These are phyloP conservation scores for Acomys russatus DNA, from an alignment of 2,797 vertebrate species.

Conservation along the genomic window DNA sequence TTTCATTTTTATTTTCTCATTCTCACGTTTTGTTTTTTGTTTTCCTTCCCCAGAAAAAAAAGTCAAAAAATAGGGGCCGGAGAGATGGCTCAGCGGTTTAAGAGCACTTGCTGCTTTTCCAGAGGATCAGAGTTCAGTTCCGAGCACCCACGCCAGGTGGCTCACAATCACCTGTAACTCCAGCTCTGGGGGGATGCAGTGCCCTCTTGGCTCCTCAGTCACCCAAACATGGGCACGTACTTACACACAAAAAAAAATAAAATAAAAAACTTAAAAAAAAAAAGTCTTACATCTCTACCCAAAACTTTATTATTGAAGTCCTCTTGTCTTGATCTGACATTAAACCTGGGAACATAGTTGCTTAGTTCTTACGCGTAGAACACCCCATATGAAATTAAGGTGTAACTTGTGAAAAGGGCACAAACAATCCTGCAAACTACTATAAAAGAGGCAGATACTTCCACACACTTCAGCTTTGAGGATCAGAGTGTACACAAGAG, in stretches of 20 bases:
- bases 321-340: background rate
- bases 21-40: background rate
- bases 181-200: background rate
- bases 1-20: background rate
- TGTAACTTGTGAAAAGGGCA: background rate
- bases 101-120: background rate
- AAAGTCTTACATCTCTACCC: constrained; percentile 11
- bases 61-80: background rate
- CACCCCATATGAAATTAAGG: constrained; percentile 10
- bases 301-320: constrained; percentile 25
- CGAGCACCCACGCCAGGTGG: background rate
- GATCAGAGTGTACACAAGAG: background rate
- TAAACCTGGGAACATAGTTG: constrained; percentile 19
- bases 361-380: constrained; percentile 13
- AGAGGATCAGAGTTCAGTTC: background rate
- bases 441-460: constrained; percentile 4
- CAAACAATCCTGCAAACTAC: background rate
- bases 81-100: background rate
- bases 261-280: background rate
- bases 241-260: background rate
- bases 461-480: background rate
- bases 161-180: background rate
- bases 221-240: background rate
- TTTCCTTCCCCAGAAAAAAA: constrained; percentile 4
- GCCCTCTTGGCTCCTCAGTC: background rate